phyloP scores from a whole-genome alignment of 1,140 invertebrate genomes.

The Mylabris phalerata region DNA sequence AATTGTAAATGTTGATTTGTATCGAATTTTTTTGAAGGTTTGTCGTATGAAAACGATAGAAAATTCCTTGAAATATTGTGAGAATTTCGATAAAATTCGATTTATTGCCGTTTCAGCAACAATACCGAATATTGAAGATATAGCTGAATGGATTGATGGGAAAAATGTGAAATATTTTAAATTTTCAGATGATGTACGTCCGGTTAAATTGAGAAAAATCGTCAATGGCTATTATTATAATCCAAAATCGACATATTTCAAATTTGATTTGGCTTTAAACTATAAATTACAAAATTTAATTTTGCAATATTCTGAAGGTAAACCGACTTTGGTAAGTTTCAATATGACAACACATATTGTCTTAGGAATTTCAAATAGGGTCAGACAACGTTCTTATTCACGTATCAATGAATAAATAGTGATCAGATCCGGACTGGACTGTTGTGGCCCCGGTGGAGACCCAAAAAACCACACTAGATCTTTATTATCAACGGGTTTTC shows the following conservation, averaged over 20 bases:
- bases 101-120: slow-evolving; percentile 76
- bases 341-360: slow-evolving; percentile 10
- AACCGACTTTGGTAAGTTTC: slow-evolving; percentile 61
- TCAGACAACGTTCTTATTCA: too few relatives aligned
- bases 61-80: slow-evolving; percentile 17
- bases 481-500: too few relatives aligned
- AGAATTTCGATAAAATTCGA: slow-evolving; percentile 43
- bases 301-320: slow-evolving; percentile 60
- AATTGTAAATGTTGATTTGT: background rate
- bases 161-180: slow-evolving; percentile 47
- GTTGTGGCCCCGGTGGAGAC: too few relatives aligned
- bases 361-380: background rate
- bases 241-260: slow-evolving; percentile 52
- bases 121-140: slow-evolving; percentile 69
- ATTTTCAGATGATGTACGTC: slow-evolving; percentile 62
- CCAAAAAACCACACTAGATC: too few relatives aligned
- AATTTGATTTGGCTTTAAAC: slow-evolving; percentile 69
- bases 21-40: slow-evolving; percentile 21
- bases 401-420: too few relatives aligned
- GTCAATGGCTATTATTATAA: slow-evolving; percentile 61
- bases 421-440: too few relatives aligned
- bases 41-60: slow-evolving; percentile 38
- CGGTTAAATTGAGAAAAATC: slow-evolving; percentile 64
- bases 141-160: slow-evolving; percentile 61
- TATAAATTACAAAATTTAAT: slow-evolving; percentile 67